These are phyloP conservation scores for Drosophila ohnishii DNA, from an alignment of 1,140 invertebrate genomes.

Conservation along the genomic window DNA sequence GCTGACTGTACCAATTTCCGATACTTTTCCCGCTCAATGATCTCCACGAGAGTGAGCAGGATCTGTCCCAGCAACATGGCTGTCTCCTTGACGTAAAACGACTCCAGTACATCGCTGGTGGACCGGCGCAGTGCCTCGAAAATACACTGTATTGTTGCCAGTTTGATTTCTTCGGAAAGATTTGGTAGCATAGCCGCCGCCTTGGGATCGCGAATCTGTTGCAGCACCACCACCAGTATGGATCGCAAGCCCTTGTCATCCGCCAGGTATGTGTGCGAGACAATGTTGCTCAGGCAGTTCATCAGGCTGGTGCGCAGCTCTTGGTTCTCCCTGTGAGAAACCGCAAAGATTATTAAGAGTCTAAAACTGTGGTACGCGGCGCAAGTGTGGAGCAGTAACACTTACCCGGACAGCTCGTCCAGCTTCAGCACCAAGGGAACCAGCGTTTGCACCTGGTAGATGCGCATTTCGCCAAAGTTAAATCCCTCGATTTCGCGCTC, in stretches of 20 bases:
- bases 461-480: slow-evolving; percentile 68
- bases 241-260: slow-evolving; percentile 67
- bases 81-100: slow-evolving; percentile 60
- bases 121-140: slow-evolving; percentile 52
- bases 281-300: slow-evolving; percentile 59
- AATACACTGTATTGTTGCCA: slow-evolving; percentile 67
- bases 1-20: slow-evolving; percentile 58
- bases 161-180: slow-evolving; percentile 79
- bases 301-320: slow-evolving; percentile 68
- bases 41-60: slow-evolving; percentile 61
- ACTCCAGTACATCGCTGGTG: slow-evolving; percentile 68
- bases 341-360: neutral
- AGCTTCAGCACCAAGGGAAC: slow-evolving; percentile 74
- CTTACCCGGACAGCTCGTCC: slow-evolving; percentile 66
- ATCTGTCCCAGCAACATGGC: slow-evolving; percentile 65
- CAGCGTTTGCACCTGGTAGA: slow-evolving; percentile 72
- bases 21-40: slow-evolving; percentile 69
- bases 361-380: neutral
- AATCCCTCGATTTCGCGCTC: slow-evolving; percentile 63
- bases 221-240: slow-evolving; percentile 65
- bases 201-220: slow-evolving; percentile 66
- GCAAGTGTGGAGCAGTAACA: neutral
- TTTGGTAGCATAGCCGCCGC: slow-evolving; percentile 34
- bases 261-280: slow-evolving; percentile 58
- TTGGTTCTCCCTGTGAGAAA: slow-evolving; percentile 52